Base-by-base conservation (phyloP, 1,140 invertebrate genomes). In the Drosophila orosa region DNA sequence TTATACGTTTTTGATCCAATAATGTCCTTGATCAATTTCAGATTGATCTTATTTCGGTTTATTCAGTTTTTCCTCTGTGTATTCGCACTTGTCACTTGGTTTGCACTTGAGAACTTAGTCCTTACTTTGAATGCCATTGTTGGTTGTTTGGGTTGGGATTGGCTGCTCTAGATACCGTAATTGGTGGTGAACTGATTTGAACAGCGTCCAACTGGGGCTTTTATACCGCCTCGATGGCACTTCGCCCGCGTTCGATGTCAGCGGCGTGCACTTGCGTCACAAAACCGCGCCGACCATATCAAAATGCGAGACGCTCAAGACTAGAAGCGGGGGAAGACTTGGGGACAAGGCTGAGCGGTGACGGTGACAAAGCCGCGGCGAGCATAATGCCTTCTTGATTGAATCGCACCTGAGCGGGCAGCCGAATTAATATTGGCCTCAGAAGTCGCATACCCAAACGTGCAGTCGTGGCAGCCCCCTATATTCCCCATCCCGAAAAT, bases 81-180 rank as follows among this genome's bases (percentile, higher is more conserved):
- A 17, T 40, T 47, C 22, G 35, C 54, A 66, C 59, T 56, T 60
- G 13, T 63, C 77, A 74, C 77, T 73, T 74, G 17, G 3, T 42
- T 65, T 31, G 35, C 65, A 54, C 60, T 52, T 57, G 25, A 50
- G 33, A 42, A 47, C 48, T 44, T 39, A 24, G 37, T 54, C 48
- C 90, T 87, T 91, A 91, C 90, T 91, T 91, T 91, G 86, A 91
- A 91, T 80, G 90, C 90, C 90, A 91, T 91, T 91, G 60, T 87
- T 77, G 45, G 24, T 52, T 56, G 58, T 48, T 71, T 78, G 62
- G 55, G 52, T 63, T 62, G 48, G 63, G 45, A 48, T 59, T 58
- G 63, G 54, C 66, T 91, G 90, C 90, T 91, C 90, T 90, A 91
- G 77, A 91, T 91, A 91, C 90, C 90, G 86, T 76, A 90, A 76